Percentiles rank a stretch among this genome's conserved stretches.
These are phyloP conservation scores for Hydractinia symbiolongicarpus DNA, from an alignment of 30 jellyfish, hydroid and myxozoan genomes.

Conservation along the genomic window DNA sequence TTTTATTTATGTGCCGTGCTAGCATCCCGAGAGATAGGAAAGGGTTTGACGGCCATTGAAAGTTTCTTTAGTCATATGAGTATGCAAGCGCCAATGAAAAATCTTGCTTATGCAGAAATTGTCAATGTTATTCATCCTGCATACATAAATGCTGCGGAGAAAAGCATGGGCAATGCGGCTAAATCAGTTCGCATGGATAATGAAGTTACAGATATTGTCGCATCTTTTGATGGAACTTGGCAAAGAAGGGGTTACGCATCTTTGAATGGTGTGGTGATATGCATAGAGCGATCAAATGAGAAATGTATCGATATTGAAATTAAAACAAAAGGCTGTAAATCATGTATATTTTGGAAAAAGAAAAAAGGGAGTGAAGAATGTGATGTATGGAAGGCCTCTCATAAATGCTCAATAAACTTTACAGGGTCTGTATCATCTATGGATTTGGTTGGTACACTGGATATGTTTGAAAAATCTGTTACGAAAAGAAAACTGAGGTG, in stretches of 20 bases:
- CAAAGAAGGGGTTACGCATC: conserved; percentile 35
- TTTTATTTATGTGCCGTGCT: no score
- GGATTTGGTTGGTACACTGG: conserved; percentile 20
- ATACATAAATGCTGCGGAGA: background rate
- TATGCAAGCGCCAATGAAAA: background rate
- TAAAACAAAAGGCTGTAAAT: conserved; percentile 20
- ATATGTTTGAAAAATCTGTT: conserved; percentile 4
- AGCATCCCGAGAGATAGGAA: background rate
- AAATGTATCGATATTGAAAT: background rate
- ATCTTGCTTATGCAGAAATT: background rate
- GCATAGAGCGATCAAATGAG: conserved; percentile 27
- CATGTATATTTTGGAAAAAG: conserved; percentile 23
- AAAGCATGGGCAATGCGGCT: background rate
- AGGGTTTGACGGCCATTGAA: background rate
- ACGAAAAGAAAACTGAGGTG: background rate
- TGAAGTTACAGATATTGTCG: conserved; percentile 1
- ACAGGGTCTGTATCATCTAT: conserved; percentile 28
- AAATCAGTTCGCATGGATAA: background rate
- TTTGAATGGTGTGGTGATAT: conserved; percentile 28
- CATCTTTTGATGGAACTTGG: conserved; percentile 32
- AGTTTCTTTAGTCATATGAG: background rate
- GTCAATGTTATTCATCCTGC: background rate
- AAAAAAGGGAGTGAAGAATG: conserved; percentile 7
- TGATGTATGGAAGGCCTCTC: conserved; percentile 29
- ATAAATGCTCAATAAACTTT: conserved; percentile 1